phyloP scores from a whole-genome alignment of 2,113 vertebrate genomes.

The Tylochromis polylepis region DNA sequence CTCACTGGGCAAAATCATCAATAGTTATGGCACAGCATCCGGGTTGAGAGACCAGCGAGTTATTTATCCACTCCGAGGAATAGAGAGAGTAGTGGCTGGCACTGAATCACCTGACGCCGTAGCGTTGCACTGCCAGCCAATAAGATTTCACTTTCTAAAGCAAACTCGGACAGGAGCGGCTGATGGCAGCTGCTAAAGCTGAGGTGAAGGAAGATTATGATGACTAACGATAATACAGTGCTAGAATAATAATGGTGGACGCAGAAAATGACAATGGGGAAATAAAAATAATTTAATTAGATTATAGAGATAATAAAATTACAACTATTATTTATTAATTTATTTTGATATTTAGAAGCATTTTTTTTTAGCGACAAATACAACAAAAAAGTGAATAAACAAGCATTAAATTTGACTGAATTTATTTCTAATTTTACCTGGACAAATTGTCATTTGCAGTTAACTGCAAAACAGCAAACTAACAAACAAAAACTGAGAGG shows the following conservation, averaged over 20 bases:
- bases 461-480: background rate
- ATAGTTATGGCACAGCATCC: conserved; percentile 54
- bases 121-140: conserved; percentile 55
- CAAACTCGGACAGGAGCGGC: conserved; percentile 2
- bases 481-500: background rate
- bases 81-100: conserved; percentile 46
- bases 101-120: conserved; percentile 68
- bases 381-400: background rate
- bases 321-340: background rate
- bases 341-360: background rate
- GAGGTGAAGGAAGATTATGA: background rate
- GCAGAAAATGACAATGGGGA: background rate
- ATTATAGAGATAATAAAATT: background rate
- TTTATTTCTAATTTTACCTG: background rate
- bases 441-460: background rate
- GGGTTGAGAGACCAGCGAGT: conserved; percentile 46
- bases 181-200: background rate
- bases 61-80: conserved; percentile 16
- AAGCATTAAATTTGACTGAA: background rate
- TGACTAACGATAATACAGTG: background rate
- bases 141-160: conserved; percentile 22
- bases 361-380: background rate
- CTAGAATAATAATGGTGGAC: background rate
- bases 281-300: background rate
- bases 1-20: conserved; percentile 33